Evolutionary conservation across 2,113 vertebrate genomes (phyloP).

Genomic region (Ptilonorhynchus violaceus): DNA sequence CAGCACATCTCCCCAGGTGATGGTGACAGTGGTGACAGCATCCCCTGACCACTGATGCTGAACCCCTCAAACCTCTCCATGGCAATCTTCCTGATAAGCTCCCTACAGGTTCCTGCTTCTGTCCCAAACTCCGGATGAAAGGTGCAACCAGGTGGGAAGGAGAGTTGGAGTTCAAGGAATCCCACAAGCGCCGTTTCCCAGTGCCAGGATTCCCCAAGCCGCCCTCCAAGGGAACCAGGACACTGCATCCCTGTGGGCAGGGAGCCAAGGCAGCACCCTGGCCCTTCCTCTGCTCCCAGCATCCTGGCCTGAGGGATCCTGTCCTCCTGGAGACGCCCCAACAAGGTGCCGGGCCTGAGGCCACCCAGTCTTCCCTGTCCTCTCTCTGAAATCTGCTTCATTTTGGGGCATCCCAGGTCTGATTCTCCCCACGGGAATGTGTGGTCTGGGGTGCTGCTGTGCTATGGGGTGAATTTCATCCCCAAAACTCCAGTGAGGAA

Average conservation of each 20-base stretch:
- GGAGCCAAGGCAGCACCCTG: not conserved
- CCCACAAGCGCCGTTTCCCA: rapidly evolving
- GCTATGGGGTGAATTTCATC: not conserved
- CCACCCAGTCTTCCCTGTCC: not conserved
- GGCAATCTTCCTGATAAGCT: not conserved
- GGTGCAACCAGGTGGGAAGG: not conserved
- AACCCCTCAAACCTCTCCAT: not conserved
- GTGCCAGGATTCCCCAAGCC: not conserved
- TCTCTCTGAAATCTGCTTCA: not conserved
- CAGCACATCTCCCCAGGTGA: rapidly evolving
- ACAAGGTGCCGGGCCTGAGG: not conserved
- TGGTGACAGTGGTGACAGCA: not conserved
- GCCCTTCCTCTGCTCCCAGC: not conserved
- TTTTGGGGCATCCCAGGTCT: not conserved
- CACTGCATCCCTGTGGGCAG: not conserved
- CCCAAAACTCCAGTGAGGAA: not conserved
- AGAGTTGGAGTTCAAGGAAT: not conserved
- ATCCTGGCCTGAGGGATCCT: not conserved
- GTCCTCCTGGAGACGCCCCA: not conserved
- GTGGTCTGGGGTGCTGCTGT: not conserved
- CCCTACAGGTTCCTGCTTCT: not conserved
- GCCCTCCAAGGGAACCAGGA: not conserved
- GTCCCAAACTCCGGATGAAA: not conserved
- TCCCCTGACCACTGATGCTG: rapidly evolving
- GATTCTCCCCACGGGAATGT: rapidly evolving